Percentiles rank a stretch among this genome's conserved stretches.
Evolutionary conservation across 2,113 vertebrate species (phyloP).

Genomic region (Octodon degus): DNA sequence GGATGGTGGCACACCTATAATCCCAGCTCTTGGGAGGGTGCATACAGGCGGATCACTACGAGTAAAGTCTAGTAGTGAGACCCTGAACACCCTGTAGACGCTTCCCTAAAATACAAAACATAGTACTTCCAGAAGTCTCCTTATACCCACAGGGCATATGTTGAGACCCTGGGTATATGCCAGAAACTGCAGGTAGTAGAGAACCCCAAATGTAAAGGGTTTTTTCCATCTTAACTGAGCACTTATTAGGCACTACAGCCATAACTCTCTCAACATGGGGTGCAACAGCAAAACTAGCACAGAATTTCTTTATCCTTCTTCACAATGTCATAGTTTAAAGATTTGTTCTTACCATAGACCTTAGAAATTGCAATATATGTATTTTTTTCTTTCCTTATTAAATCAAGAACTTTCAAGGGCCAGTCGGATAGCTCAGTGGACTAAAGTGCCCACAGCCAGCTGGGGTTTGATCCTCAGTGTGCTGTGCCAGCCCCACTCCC

Average conservation of each 20-base stretch:
- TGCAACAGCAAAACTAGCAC: neutral
- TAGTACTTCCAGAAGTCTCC: neutral
- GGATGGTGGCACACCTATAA: too few species aligned
- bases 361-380: neutral
- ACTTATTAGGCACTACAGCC: neutral
- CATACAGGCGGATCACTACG: too few species aligned
- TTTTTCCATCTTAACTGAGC: neutral
- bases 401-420: neutral
- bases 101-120: too few species aligned
- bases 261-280: neutral
- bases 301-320: neutral
- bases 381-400: neutral
- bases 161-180: neutral
- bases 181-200: neutral
- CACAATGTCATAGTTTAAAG: neutral
- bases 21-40: too few species aligned
- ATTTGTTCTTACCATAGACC: neutral
- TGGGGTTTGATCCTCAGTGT: too few species aligned
- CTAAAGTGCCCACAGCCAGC: too few species aligned
- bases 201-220: neutral
- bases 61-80: too few species aligned
- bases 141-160: neutral
- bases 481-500: too few species aligned
- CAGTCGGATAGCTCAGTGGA: too few species aligned
- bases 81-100: too few species aligned